Evolutionary conservation across 2,113 vertebrate species (phyloP).

Genomic region (Maylandia zebra): DNA sequence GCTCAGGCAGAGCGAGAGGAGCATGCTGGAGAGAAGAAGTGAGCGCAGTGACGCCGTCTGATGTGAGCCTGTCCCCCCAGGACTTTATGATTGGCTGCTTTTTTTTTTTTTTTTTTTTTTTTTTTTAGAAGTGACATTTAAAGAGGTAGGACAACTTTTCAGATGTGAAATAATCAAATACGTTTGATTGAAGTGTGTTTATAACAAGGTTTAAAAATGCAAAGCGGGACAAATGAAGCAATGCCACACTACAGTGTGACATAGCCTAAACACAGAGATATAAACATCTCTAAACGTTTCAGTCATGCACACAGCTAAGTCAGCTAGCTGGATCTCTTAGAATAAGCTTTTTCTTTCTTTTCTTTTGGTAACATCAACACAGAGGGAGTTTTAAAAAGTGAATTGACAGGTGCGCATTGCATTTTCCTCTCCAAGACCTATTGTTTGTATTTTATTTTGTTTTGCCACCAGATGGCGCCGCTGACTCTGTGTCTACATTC

Average conservation of each 20-base stretch:
- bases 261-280: background rate
- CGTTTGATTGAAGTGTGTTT: background rate
- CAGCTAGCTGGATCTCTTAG: background rate
- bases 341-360: background rate
- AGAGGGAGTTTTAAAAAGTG: background rate
- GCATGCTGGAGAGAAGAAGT: slow-evolving; percentile 68
- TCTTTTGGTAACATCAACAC: background rate
- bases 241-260: background rate
- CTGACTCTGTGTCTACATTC: background rate
- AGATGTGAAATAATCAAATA: background rate
- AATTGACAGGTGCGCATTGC: background rate
- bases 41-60: slow-evolving; percentile 48
- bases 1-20: slow-evolving; percentile 74
- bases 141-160: slow-evolving; percentile 34
- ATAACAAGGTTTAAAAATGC: background rate
- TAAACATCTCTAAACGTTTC: background rate
- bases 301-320: background rate
- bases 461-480: background rate
- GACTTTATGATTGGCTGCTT: slow-evolving; percentile 81
- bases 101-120: background rate
- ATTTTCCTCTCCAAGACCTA: background rate
- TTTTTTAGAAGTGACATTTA: slow-evolving; percentile 15
- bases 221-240: background rate
- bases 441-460: background rate
- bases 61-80: slow-evolving; percentile 70